Conservation (phyloP, 2,113 vertebrate species). For the Promerops cafer region DNA sequence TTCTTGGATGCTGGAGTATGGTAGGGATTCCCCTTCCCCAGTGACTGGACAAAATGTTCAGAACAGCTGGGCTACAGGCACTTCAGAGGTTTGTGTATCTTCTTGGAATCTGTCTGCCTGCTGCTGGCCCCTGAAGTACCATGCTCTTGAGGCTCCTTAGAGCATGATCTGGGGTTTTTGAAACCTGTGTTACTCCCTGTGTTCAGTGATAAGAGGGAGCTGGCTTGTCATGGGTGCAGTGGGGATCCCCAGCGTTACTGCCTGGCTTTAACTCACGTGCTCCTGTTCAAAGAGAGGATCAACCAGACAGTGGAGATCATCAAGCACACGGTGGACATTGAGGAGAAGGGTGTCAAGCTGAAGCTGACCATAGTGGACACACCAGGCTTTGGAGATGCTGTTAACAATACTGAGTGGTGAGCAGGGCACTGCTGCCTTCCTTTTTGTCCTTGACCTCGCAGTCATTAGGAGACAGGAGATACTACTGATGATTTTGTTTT, state of each 20-base stretch:
- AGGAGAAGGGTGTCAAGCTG: constrained; percentile 97
- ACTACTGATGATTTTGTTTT: neutral
- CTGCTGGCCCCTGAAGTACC: neutral
- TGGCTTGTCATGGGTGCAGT: neutral
- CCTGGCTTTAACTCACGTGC: neutral
- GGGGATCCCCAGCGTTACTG: neutral
- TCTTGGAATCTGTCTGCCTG: neutral
- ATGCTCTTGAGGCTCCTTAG: neutral
- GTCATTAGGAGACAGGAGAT: neutral
- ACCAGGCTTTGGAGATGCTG: constrained; percentile 94
- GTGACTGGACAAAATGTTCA: neutral
- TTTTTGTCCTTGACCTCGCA: neutral
- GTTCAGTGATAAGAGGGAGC: neutral
- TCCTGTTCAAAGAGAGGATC: constrained; percentile 84
- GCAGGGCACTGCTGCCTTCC: neutral
- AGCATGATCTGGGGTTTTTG: neutral
- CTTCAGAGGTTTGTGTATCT: neutral
- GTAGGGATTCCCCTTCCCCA: neutral
- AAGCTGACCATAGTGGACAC: constrained; percentile 98
- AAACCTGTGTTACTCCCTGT: neutral
- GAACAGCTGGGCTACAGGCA: neutral
- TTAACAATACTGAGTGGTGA: constrained; percentile 98
- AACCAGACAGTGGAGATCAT: constrained; percentile 96
- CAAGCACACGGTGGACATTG: constrained; percentile 97
- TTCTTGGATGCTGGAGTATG: neutral